Evolutionary conservation across 1,140 invertebrate genomes (phyloP), one percentile per base, ranked within the genome.

Genomic region (Lasioglossum albipes): DNA sequence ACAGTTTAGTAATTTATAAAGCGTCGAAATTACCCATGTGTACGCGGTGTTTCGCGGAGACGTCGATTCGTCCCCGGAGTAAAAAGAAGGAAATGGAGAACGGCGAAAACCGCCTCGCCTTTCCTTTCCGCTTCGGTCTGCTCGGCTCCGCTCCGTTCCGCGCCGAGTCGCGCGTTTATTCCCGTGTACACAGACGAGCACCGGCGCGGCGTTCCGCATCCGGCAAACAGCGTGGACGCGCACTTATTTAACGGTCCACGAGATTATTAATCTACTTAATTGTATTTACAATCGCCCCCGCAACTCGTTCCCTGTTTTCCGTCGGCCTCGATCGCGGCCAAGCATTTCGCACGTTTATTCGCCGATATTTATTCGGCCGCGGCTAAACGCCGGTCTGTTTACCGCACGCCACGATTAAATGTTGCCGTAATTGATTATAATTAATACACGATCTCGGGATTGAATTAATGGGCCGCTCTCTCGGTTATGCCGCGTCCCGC

Each of bases 391-490:
- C 13, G 36, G 41, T 27, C 16, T 42, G 64, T 59, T 75, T 68
- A 57, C n/a, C 36, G 27, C 18, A 0, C 10, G 62, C 75, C 75
- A 20, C 66, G 68, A 61, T 69, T 77, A 70, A 77, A 77, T 61
- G 66, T 70, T 77, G 31, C 20, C 75, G 75, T 70, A 77, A 77
- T 77, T 69, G 41, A 69, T 27, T 70, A 59, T 77, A 70, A 77
- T 77, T 71, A 78, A 78, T 78, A 71, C 27, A 41, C 75, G 54
- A 62, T 71, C 42, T 31, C 59, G 42, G 42, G 13, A 71, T 71
- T 71, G 41, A 77, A 71, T 77, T 71, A 71, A 71, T 54, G 22
- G n/a, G 22, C 27, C 16, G 67, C 27, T 36, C 22, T 36, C 61
- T 77, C 75, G 67, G 70, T 70, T 36, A 62, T 42, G 61, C 27